Percentiles rank a stretch among this genome's conserved stretches.
Evolutionary conservation across 2,888 invertebrate species (phyloP).

Genomic region (Phaedon cochleariae): DNA sequence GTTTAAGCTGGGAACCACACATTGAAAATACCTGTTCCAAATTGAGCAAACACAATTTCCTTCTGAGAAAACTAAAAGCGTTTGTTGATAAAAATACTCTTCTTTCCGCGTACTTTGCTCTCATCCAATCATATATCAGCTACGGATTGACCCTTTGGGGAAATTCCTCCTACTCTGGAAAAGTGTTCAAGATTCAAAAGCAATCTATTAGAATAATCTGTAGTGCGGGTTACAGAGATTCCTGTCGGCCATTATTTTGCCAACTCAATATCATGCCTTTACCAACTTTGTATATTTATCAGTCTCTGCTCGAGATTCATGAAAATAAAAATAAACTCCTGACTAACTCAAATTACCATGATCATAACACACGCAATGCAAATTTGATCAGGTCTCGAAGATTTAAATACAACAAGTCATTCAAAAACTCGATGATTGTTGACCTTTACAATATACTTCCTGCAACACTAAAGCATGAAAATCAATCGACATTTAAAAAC

Average conservation of each 20-base stretch:
- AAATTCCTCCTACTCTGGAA: background rate
- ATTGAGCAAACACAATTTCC: background rate
- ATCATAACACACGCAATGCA: background rate
- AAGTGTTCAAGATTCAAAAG: background rate
- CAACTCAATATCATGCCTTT: background rate
- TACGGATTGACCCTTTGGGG: conserved; percentile 1
- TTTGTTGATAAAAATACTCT: conserved; percentile 10
- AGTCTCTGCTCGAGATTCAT: background rate
- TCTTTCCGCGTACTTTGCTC: conserved; percentile 12
- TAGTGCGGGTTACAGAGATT: background rate
- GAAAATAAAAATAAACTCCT: conserved; percentile 1
- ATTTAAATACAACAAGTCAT: conserved; percentile 4
- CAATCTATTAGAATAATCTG: no score
- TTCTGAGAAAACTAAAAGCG: background rate
- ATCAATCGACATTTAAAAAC: background rate
- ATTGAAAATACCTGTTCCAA: background rate
- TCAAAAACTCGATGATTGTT: background rate
- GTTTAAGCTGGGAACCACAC: conserved; percentile 2
- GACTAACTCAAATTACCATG: background rate
- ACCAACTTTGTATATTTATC: background rate
- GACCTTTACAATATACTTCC: conserved; percentile 6
- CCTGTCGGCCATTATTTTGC: background rate
- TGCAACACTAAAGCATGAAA: background rate
- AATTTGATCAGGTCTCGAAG: background rate
- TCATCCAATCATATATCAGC: conserved; percentile 7